phyloP scores from a whole-genome alignment of 2,888 invertebrate genomes.

The Automeris io region DNA sequence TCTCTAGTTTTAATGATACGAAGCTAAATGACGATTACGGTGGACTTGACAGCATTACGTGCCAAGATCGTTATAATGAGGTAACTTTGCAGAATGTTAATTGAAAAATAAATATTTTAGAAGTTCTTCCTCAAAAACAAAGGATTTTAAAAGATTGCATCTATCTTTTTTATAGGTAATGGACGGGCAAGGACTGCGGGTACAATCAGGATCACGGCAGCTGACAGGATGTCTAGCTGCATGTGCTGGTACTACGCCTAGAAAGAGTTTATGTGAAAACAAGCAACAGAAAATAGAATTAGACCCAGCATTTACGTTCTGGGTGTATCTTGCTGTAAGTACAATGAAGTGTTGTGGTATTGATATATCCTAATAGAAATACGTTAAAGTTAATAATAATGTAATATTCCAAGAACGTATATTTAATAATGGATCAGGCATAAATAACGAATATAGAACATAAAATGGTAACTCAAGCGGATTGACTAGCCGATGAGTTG shows the following conservation, averaged over 20 bases:
- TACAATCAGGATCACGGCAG: constrained; percentile 39
- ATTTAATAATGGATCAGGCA: neutral
- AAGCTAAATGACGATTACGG: constrained; percentile 40
- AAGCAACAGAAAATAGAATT: constrained; percentile 75
- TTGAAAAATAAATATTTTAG: neutral
- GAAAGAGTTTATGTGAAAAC: constrained; percentile 79
- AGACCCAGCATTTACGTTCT: constrained; percentile 82
- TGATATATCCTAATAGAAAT: constrained; percentile 80
- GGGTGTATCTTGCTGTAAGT: constrained; percentile 82
- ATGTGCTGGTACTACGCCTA: constrained; percentile 77
- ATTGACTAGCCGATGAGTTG: constrained; percentile 44
- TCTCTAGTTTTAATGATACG: constrained; percentile 35
- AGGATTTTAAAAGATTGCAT: too few relatives aligned
- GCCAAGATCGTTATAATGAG: constrained; percentile 48
- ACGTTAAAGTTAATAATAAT: constrained; percentile 1
- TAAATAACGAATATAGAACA: constrained; percentile 24
- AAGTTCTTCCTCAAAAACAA: too few relatives aligned
- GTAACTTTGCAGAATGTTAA: constrained; percentile 18
- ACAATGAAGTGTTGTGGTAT: neutral
- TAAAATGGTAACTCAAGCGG: constrained; percentile 36
- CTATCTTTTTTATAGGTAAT: constrained; percentile 23
- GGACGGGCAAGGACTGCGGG: constrained; percentile 33
- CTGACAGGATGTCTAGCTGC: constrained; percentile 74
- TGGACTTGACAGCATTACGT: constrained; percentile 41
- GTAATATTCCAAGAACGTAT: constrained; percentile 1